phyloP scores from a whole-genome alignment of 2,888 invertebrate genomes.

The Dermolepida albohirtum region DNA sequence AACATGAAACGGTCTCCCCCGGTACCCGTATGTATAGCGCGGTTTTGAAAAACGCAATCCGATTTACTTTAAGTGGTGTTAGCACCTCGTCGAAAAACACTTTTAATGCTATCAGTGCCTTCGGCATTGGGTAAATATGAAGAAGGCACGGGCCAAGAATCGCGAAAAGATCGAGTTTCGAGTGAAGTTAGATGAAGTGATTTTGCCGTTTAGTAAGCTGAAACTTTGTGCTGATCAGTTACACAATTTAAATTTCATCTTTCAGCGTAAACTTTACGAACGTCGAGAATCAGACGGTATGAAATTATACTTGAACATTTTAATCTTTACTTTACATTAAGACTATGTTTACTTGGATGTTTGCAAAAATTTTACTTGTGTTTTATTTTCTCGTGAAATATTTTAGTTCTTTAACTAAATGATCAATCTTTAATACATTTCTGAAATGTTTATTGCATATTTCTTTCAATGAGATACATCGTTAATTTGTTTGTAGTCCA shows the following conservation, averaged over 20 bases:
- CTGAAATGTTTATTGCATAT: too few relatives aligned
- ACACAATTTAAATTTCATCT: constrained; percentile 66
- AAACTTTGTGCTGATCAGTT: constrained; percentile 67
- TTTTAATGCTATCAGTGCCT: constrained; percentile 5
- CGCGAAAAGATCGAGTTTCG: constrained; percentile 28
- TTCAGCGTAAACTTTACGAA: constrained; percentile 56
- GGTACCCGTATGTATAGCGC: constrained; percentile 46
- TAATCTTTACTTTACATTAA: too few relatives aligned
- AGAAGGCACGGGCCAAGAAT: constrained; percentile 17
- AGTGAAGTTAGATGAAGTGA: constrained; percentile 62
- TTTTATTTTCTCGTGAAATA: too few relatives aligned
- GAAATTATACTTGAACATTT: not conserved
- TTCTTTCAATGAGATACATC: too few relatives aligned
- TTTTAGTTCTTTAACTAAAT: too few relatives aligned
- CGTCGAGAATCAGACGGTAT: constrained; percentile 25
- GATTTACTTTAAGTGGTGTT: constrained; percentile 33
- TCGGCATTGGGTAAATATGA: not conserved
- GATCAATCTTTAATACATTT: too few relatives aligned
- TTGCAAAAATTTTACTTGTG: too few relatives aligned
- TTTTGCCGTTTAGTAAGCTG: constrained; percentile 66
- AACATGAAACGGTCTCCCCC: constrained; percentile 54
- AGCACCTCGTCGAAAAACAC: constrained; percentile 15
- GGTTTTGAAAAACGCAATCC: constrained; percentile 40
- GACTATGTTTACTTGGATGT: too few relatives aligned
- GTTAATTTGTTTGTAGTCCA: too few relatives aligned